phyloP scores from a whole-genome alignment of 1,140 invertebrate genomes.

The Tachypleus tridentatus region DNA sequence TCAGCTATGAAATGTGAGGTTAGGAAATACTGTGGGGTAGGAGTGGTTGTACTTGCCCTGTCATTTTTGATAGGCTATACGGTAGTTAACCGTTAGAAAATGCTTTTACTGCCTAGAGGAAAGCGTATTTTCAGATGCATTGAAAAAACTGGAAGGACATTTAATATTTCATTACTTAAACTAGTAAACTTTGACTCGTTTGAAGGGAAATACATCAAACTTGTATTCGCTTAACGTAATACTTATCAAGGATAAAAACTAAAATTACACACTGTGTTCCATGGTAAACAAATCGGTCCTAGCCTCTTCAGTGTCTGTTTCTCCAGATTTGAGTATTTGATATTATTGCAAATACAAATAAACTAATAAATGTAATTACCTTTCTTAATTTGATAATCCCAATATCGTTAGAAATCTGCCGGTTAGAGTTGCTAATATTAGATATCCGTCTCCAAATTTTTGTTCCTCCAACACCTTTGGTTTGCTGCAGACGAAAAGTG shows the following conservation, averaged over 20 bases:
- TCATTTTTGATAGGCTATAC: too few relatives aligned
- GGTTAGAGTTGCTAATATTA: constrained; percentile 50
- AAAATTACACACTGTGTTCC: background rate
- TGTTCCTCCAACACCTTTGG: constrained; percentile 72
- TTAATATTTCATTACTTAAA: too few relatives aligned
- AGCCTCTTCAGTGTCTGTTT: background rate
- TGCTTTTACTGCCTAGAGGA: too few relatives aligned
- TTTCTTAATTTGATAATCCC: constrained; percentile 75
- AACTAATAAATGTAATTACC: constrained; percentile 29
- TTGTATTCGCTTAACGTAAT: background rate
- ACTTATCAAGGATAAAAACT: background rate
- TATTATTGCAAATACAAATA: background rate
- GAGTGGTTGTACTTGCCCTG: too few relatives aligned
- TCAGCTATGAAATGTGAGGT: too few relatives aligned
- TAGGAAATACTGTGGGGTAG: too few relatives aligned
- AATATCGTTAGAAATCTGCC: constrained; percentile 59
- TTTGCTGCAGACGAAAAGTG: constrained; percentile 41
- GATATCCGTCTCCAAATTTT: constrained; percentile 79
- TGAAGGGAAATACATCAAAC: background rate
- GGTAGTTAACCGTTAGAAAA: too few relatives aligned
- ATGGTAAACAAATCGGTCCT: background rate
- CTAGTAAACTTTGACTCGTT: too few relatives aligned
- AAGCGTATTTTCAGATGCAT: too few relatives aligned
- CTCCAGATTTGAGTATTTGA: background rate
- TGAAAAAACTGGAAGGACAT: too few relatives aligned